A percentile compares a stretch with the other conserved stretches of the same genome.
These are phyloP conservation scores for Oscheius sp. DNA, from an alignment of 2,888 invertebrate species.

Conservation along the genomic window DNA sequence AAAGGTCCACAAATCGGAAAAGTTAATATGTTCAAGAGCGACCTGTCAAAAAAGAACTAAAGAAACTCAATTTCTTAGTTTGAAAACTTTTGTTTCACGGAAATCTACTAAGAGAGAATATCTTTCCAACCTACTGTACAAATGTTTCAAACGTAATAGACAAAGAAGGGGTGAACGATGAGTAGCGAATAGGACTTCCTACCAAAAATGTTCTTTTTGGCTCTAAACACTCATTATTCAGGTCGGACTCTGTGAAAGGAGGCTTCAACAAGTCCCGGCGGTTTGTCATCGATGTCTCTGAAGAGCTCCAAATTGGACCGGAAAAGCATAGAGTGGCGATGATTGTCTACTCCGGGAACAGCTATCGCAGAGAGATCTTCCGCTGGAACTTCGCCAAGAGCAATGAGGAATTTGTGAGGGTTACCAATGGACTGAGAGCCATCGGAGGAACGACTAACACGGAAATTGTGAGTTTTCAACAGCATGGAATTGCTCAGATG, in stretches of 20 bases:
- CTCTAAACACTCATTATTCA: conserved; percentile 15
- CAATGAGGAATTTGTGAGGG: conserved; percentile 65
- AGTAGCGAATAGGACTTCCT: no score
- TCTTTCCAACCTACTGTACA: no score
- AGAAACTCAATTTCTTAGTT: no score
- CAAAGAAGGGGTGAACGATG: no score
- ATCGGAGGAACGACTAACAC: conserved; percentile 71
- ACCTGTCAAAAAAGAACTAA: no score
- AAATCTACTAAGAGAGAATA: no score
- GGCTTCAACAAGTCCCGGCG: conserved; percentile 70
- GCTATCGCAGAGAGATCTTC: conserved; percentile 65
- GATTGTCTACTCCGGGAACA: conserved; percentile 69
- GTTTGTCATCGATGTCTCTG: conserved; percentile 70
- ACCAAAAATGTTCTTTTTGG: no score
- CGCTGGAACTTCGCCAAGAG: conserved; percentile 70
- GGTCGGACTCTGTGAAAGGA: conserved; percentile 62
- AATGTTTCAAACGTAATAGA: no score
- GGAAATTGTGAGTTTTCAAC: conserved; percentile 48
- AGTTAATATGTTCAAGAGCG: no score
- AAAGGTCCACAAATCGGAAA: no score
- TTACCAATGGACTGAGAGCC: conserved; percentile 59
- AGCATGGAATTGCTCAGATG: background rate
- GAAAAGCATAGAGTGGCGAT: conserved; percentile 67
- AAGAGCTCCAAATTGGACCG: conserved; percentile 71
- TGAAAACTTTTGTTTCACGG: no score